Conservation (phyloP, 2,113 vertebrate genomes). For the Megaceryle torquata region DNA sequence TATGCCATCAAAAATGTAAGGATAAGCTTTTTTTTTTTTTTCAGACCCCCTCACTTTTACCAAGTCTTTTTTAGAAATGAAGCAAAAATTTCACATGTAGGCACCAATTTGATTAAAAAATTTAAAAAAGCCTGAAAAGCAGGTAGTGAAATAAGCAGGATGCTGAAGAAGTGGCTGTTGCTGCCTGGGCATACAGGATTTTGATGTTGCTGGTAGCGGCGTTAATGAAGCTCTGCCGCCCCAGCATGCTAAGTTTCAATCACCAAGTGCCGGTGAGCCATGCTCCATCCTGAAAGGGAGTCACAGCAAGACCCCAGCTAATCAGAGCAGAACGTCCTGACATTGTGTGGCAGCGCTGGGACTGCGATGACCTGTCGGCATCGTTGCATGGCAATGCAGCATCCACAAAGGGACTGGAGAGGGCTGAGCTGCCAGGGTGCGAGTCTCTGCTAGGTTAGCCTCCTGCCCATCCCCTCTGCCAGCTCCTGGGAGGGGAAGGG, state of each 20-base stretch:
- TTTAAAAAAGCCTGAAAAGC: not conserved
- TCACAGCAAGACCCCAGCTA: not conserved
- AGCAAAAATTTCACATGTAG: not conserved
- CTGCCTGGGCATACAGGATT: not conserved
- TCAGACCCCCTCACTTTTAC: not conserved
- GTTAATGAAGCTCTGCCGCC: not conserved
- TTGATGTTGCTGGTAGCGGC: not conserved
- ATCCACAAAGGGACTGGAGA: not conserved
- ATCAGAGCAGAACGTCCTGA: conserved; percentile 55
- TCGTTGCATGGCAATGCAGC: not conserved
- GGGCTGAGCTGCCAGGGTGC: not conserved
- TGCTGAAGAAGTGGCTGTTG: not conserved
- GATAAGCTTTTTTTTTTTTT: not conserved
- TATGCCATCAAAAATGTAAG: conserved; percentile 1
- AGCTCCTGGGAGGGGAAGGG: not conserved
- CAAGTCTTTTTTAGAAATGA: not conserved
- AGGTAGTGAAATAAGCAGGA: not conserved
- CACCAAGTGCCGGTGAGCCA: not conserved
- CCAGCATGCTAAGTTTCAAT: not conserved
- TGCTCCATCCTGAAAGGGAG: not conserved
- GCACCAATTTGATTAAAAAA: not conserved
- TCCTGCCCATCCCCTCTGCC: conserved; percentile 1
- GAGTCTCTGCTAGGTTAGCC: not conserved
- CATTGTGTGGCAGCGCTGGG: not conserved
- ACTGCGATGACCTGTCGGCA: not conserved